Percentiles rank a stretch among this genome's conserved stretches.
These are phyloP conservation scores for Tethea ocularis DNA, from an alignment of 2,888 invertebrate genomes.

Conservation along the genomic window DNA sequence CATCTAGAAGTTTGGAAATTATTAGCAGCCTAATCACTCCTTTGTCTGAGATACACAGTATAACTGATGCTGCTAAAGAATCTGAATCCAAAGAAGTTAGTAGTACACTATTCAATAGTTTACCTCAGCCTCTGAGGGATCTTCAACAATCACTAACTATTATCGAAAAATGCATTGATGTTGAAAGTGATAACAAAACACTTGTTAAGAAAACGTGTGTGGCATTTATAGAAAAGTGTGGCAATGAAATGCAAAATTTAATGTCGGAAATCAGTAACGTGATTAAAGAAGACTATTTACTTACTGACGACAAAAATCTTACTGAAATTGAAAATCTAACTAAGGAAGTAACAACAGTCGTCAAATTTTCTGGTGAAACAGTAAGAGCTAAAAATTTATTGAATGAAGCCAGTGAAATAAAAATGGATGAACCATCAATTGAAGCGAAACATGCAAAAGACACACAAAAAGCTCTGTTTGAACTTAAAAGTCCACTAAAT, in stretches of 20 bases:
- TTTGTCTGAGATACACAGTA: conserved; percentile 85
- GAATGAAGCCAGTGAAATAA: conserved; percentile 63
- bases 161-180: conserved; percentile 87
- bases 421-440: conserved; percentile 51
- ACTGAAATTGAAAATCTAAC: conserved; percentile 73
- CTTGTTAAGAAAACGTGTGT: conserved; percentile 87
- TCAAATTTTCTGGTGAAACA: conserved; percentile 80
- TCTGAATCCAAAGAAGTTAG: conserved; percentile 67
- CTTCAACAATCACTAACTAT: conserved; percentile 86
- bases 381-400: conserved; percentile 74
- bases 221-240: conserved; percentile 85
- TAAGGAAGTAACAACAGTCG: conserved; percentile 77
- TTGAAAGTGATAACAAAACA: conserved; percentile 86
- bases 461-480: conserved; percentile 73
- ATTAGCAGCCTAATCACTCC: conserved; percentile 85
- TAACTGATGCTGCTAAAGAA: conserved; percentile 81
- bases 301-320: conserved; percentile 61
- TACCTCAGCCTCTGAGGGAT: conserved; percentile 84
- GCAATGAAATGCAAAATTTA: conserved; percentile 80
- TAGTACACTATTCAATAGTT: conserved; percentile 81
- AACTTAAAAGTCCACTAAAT: conserved; percentile 63
- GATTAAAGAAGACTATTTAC: conserved; percentile 71
- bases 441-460: conserved; percentile 67
- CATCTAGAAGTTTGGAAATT: conserved; percentile 86
- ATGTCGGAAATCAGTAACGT: conserved; percentile 74